Conservation (phyloP, 2,888 invertebrate genomes). For the Cremastinae sp. region DNA sequence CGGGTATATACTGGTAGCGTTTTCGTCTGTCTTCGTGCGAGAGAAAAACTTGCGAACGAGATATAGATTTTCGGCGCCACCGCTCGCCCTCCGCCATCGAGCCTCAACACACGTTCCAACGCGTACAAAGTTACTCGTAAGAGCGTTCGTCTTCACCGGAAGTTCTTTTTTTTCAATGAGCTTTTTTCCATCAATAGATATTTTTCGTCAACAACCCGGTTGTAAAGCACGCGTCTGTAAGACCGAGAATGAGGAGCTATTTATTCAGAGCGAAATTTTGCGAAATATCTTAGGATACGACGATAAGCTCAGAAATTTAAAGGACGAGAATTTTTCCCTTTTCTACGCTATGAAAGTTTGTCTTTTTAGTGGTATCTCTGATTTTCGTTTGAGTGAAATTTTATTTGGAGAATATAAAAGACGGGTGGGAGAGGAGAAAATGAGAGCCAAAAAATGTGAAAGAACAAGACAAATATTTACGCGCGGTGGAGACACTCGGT, state of each 20-base stretch:
- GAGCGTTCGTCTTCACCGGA: not conserved
- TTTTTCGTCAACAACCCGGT: constrained; percentile 63
- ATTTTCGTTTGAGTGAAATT: constrained; percentile 22
- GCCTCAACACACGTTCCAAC: not conserved
- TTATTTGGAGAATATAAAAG: constrained; percentile 4
- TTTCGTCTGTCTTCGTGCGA: constrained; percentile 37
- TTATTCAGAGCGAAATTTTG: not conserved
- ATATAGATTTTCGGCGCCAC: constrained; percentile 60
- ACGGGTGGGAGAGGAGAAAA: not conserved
- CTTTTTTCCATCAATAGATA: constrained; percentile 44
- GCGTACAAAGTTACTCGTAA: constrained; percentile 5
- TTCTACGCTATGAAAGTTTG: no score
- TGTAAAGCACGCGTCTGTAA: constrained; percentile 46
- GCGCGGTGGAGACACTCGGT: constrained; percentile 43
- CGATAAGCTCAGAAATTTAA: no score
- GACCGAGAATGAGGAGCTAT: constrained; percentile 19
- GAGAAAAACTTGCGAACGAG: constrained; percentile 53
- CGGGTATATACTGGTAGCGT: constrained; percentile 50
- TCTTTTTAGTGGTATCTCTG: constrained; percentile 8
- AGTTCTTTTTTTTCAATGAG: constrained; percentile 51
- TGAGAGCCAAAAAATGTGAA: constrained; percentile 35
- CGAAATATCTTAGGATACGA: no score
- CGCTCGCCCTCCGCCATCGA: constrained; percentile 35
- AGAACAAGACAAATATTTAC: constrained; percentile 51
- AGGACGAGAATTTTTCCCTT: no score